These are phyloP conservation scores for Vanessa atalanta DNA, from an alignment of 1,140 invertebrate genomes.

Conservation along the genomic window DNA sequence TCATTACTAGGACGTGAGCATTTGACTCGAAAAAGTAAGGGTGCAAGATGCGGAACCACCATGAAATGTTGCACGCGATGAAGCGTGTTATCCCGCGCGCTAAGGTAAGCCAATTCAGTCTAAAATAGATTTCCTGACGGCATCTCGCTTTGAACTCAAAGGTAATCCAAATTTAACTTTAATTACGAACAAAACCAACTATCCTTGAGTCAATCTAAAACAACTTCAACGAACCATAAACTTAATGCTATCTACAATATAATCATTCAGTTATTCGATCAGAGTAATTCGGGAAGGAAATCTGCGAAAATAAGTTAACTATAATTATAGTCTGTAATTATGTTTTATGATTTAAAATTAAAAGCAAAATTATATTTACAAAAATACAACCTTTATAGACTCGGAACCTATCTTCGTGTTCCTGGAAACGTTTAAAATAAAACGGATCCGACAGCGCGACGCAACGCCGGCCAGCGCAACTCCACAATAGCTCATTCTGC, in stretches of 20 bases:
- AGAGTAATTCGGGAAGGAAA: too few species aligned
- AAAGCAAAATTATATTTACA: slow-evolving; percentile 23
- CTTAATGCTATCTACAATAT: too few species aligned
- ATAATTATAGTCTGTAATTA: too few species aligned
- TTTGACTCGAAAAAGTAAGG: slow-evolving; percentile 51
- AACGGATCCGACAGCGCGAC: slow-evolving; percentile 55
- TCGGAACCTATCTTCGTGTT: slow-evolving; percentile 50
- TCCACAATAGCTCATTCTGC: slow-evolving; percentile 65
- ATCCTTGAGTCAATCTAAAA: not conserved
- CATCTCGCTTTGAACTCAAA: not conserved
- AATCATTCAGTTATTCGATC: not conserved
- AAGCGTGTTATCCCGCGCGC: slow-evolving; percentile 56
- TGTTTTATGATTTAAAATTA: not conserved
- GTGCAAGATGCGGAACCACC: slow-evolving; percentile 44
- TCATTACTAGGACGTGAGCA: too few species aligned
- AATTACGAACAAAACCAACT: slow-evolving; percentile 2
- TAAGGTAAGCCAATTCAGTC: slow-evolving; percentile 44
- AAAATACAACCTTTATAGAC: slow-evolving; percentile 45
- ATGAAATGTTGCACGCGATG: slow-evolving; percentile 52
- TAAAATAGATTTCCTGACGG: slow-evolving; percentile 44
- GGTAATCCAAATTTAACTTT: not conserved
- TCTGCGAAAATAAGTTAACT: too few species aligned
- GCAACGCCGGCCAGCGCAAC: slow-evolving; percentile 30
- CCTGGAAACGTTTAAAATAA: slow-evolving; percentile 60
- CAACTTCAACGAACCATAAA: not conserved